Percentiles rank a stretch among this genome's conserved stretches.
These are phyloP conservation scores for Ectemnius cavifrons DNA, from an alignment of 2,888 invertebrate species.

Conservation along the genomic window DNA sequence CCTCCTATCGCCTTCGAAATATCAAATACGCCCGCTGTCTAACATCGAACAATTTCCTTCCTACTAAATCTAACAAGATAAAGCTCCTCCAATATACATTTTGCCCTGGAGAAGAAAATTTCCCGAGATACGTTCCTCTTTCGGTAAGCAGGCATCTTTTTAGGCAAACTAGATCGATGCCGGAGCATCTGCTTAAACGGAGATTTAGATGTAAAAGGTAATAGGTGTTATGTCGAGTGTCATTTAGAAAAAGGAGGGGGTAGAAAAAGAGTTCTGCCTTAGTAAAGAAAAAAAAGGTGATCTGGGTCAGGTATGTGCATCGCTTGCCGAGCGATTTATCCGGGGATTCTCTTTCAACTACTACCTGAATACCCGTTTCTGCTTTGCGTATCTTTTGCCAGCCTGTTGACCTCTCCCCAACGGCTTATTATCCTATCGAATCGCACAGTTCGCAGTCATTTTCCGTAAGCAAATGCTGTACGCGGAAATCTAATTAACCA, in stretches of 20 bases:
- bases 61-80: slow-evolving; percentile 2
- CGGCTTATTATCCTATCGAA: not conserved
- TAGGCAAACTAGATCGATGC: slow-evolving; percentile 18
- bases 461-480: not conserved
- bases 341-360: not conserved
- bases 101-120: not conserved
- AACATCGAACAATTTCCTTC: slow-evolving; percentile 5
- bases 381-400: not conserved
- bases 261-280: not conserved
- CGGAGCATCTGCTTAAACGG: not conserved
- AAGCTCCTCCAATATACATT: not conserved
- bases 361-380: not conserved
- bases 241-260: not conserved
- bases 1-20: not conserved
- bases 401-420: not conserved
- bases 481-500: not conserved
- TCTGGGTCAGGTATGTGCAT: slow-evolving; percentile 2
- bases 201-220: slow-evolving; percentile 8
- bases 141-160: not conserved
- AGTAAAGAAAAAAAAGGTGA: not conserved
- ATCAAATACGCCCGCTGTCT: slow-evolving; percentile 18
- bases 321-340: not conserved
- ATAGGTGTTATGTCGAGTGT: slow-evolving; percentile 1
- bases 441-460: not conserved
- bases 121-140: not conserved